Percentiles rank a stretch among this genome's conserved stretches.
These are phyloP conservation scores for Bellardia bayeri DNA, from an alignment of 2,888 invertebrate species.

Conservation along the genomic window DNA sequence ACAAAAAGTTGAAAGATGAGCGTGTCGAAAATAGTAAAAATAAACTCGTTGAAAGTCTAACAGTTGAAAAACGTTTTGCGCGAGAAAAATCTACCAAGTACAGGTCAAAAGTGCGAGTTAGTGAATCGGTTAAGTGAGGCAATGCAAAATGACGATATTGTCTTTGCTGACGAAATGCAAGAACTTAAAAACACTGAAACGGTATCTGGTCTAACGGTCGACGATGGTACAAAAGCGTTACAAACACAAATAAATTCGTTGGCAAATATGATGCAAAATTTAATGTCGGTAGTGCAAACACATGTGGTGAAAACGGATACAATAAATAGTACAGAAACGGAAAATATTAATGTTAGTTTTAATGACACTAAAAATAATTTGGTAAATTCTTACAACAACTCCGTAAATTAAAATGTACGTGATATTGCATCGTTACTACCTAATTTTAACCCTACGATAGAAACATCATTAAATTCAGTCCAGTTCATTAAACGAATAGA, in stretches of 20 bases:
- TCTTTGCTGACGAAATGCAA: no score
- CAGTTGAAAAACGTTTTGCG: background rate
- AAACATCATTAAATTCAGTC: slow-evolving; percentile 42
- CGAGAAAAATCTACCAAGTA: background rate
- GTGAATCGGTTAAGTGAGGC: slow-evolving; percentile 27
- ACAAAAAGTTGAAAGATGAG: no score
- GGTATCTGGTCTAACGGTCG: no score
- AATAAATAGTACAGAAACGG: background rate
- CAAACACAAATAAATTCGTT: slow-evolving; percentile 14
- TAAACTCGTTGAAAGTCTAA: slow-evolving; percentile 34
- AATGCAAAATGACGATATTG: background rate
- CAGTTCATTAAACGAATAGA: slow-evolving; percentile 59
- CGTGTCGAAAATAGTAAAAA: slow-evolving; percentile 15
- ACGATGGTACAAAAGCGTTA: background rate
- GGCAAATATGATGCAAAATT: slow-evolving; percentile 44
- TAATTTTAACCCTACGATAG: slow-evolving; percentile 53
- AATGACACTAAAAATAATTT: no score
- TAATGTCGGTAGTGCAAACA: slow-evolving; percentile 46
- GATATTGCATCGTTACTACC: slow-evolving; percentile 51
- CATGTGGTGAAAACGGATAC: slow-evolving; percentile 10
- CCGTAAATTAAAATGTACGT: slow-evolving; percentile 25
- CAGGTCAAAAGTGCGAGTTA: slow-evolving; percentile 28
- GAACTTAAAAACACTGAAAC: no score
- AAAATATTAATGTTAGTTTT: background rate
- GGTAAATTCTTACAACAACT: no score